A percentile compares a stretch with the other conserved stretches of the same genome.
phyloP scores from a whole-genome alignment of 1,140 invertebrate genomes.

The Nomia melanderi region DNA sequence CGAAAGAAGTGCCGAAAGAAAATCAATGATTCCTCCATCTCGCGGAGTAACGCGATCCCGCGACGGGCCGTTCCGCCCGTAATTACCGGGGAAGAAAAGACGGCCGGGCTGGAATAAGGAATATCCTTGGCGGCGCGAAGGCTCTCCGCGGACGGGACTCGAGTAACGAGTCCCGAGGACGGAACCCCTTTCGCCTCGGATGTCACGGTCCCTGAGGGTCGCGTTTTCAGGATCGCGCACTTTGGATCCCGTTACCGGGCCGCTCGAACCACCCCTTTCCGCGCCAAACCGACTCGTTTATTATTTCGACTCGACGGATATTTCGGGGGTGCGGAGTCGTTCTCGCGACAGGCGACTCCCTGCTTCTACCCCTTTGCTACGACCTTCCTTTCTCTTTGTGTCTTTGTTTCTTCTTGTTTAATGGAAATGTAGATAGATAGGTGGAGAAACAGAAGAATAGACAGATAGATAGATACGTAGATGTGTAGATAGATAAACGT shows the following conservation, averaged over 20 bases:
- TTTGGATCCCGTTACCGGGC: constrained; percentile 67
- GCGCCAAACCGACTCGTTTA: constrained; percentile 55
- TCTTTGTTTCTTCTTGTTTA: too few relatives aligned
- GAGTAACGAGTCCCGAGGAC: constrained; percentile 33
- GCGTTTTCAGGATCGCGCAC: constrained; percentile 50
- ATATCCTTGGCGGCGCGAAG: constrained; percentile 28
- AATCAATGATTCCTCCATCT: too few relatives aligned
- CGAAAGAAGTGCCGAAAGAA: too few relatives aligned
- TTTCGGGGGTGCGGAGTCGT: constrained; percentile 16
- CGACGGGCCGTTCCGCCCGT: neutral
- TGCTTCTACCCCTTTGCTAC: too few relatives aligned
- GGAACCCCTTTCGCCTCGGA: constrained; percentile 69
- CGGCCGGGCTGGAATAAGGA: constrained; percentile 1
- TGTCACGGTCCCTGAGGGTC: constrained; percentile 60
- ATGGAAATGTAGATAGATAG: too few relatives aligned
- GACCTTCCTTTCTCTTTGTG: too few relatives aligned
- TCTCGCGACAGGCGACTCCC: neutral
- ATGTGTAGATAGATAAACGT: too few relatives aligned
- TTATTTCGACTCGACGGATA: constrained; percentile 66
- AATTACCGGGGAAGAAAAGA: constrained; percentile 4
- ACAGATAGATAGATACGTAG: too few relatives aligned
- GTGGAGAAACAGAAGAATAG: too few relatives aligned
- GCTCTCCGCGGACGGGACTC: constrained; percentile 37
- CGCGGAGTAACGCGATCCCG: constrained; percentile 15
- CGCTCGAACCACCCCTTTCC: constrained; percentile 14